phyloP scores from a whole-genome alignment of 1,140 invertebrate species.

The Drosophila orosa region DNA sequence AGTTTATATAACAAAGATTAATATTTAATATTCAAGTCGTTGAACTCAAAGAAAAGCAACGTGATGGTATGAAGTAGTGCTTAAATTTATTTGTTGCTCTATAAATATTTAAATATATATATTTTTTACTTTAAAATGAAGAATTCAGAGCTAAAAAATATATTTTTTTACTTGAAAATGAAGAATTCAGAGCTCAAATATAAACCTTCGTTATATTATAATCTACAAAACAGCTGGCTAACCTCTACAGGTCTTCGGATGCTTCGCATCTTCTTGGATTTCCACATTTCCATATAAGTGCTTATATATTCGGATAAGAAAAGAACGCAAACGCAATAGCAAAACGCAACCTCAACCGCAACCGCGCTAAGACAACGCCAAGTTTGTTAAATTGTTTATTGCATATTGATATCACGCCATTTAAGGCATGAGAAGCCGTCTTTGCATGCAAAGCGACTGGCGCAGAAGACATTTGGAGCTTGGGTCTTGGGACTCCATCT shows the following conservation, averaged over 20 bases:
- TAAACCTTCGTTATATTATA: not conserved
- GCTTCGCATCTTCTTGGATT: slow-evolving; percentile 68
- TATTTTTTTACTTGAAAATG: no score
- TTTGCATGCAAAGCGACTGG: slow-evolving; percentile 63
- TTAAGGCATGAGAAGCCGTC: slow-evolving; percentile 69
- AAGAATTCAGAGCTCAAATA: not conserved
- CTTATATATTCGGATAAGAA: slow-evolving; percentile 25
- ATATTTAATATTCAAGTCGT: slow-evolving; percentile 1
- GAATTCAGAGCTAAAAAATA: not conserved
- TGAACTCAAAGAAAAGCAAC: not conserved
- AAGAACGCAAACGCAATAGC: slow-evolving; percentile 38
- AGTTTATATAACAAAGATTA: not conserved
- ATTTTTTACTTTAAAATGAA: no score
- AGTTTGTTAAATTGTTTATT: slow-evolving; percentile 81
- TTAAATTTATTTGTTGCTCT: no score
- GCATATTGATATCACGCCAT: slow-evolving; percentile 80
- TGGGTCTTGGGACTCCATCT: slow-evolving; percentile 6
- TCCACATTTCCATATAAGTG: slow-evolving; percentile 68
- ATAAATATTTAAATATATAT: not conserved
- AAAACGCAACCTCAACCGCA: slow-evolving; percentile 47
- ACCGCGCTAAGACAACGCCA: slow-evolving; percentile 70
- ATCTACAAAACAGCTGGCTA: slow-evolving; percentile 15
- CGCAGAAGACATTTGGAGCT: slow-evolving; percentile 51
- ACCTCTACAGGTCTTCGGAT: slow-evolving; percentile 1
- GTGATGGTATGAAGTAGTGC: not conserved